Evolutionary conservation across 2,113 vertebrate genomes (phyloP).

Genomic region (Apteryx mantelli): DNA sequence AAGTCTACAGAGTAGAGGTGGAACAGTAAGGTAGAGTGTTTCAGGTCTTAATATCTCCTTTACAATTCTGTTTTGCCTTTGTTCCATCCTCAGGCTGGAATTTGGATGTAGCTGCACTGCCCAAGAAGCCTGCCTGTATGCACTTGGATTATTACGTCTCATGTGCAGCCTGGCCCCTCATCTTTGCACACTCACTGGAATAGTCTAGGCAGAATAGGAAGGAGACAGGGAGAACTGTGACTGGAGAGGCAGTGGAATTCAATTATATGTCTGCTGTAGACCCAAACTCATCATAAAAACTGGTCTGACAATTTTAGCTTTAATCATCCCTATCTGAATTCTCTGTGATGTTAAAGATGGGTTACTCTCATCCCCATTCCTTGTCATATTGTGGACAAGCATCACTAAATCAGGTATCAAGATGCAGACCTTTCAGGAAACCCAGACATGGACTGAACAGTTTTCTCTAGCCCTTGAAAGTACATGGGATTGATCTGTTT

Average conservation of each 20-base stretch:
- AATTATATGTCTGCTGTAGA: not conserved
- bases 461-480: conserved; percentile 29
- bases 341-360: conserved; percentile 9
- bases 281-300: not conserved
- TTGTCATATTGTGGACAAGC: not conserved
- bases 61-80: not conserved
- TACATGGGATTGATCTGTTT: conserved; percentile 51
- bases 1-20: not conserved
- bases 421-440: conserved; percentile 14
- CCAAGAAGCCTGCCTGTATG: not conserved
- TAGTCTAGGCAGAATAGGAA: not conserved
- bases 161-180: not conserved
- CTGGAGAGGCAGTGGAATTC: not conserved
- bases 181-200: not conserved
- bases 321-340: not conserved
- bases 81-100: not conserved
- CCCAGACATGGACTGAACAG: not conserved
- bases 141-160: not conserved
- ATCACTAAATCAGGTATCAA: conserved; percentile 5
- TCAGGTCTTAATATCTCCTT: not conserved
- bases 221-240: rapidly evolving
- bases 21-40: not conserved
- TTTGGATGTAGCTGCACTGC: not conserved
- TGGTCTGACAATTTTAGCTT: not conserved
- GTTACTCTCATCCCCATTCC: not conserved